Evolutionary conservation across 2,113 vertebrate species (phyloP), one percentile per base, ranked within the genome.

Genomic region (Centropus unirufus): DNA sequence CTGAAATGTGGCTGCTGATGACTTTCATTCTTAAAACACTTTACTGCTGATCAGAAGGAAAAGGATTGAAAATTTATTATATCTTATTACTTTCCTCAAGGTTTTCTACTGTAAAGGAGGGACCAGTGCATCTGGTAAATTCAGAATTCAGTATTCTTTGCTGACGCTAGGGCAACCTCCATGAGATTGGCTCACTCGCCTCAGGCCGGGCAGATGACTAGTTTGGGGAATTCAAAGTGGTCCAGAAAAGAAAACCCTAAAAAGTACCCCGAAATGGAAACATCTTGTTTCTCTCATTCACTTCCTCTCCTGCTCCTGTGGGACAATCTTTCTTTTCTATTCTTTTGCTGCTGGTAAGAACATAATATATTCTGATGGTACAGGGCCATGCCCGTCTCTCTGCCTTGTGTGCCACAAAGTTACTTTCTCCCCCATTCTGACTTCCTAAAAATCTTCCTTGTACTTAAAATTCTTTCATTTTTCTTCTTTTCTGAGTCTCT

Each of bases 361-460:
- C 9, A 6, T 44, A 9, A 2, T 81, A 7, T 68, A 75, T 94
- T 75, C 74, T 76, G 70, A 82, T 12, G 8, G 8, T 40, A 20
- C 6, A 47, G 8, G 58, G 36, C 52, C 78, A 13, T 57, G 36
- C 12, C 62, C 23, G 19, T 68, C 15, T 69, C 16, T 70, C 59
- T 23, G 6, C 52, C 80, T 76, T 73, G 23, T 57, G 24, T 1
- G 2, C 20, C 42, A 30, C 5, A 32, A 87, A 87, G 58, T 81
- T 78, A 57, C 19, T 91, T 82, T 64, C 10, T 61, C n/a, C 11
- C 7, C 10, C 0, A 0, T 84, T 81, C 39, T 12, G 14, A 46
- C 32, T 92, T 84, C 34, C 8, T 44, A 68, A 83, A n/a, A 88
- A 61, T 73, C 22, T 47, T 87, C 20, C 46, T 78, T 94, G 82